phyloP scores from a whole-genome alignment of 2,888 invertebrate genomes.

The Aleiodes leptofemur region DNA sequence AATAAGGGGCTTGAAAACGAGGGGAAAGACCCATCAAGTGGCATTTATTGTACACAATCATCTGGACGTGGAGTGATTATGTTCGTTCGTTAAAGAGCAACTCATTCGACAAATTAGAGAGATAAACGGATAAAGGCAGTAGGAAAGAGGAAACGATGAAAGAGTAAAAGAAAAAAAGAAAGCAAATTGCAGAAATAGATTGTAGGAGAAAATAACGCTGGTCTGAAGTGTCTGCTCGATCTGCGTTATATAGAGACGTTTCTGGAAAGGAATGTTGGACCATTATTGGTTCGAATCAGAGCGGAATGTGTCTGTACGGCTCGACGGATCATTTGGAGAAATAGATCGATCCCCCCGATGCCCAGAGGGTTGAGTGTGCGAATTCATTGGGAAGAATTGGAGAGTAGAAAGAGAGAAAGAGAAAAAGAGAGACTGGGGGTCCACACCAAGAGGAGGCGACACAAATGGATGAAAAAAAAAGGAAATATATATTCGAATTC shows the following conservation, averaged over 20 bases:
- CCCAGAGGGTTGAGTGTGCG: conserved; percentile 37
- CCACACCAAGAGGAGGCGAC: conserved; percentile 28
- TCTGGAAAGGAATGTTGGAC: conserved; percentile 50
- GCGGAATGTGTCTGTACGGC: conserved; percentile 52
- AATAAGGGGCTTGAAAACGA: not conserved
- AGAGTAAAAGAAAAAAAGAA: not conserved
- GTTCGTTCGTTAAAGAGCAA: not conserved
- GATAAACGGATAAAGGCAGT: not conserved
- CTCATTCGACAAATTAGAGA: conserved; percentile 26
- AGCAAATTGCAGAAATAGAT: conserved; percentile 35
- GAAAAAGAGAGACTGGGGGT: conserved; percentile 36
- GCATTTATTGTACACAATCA: not conserved
- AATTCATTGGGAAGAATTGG: conserved; percentile 44
- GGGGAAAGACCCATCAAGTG: not conserved
- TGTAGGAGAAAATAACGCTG: conserved; percentile 29
- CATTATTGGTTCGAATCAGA: conserved; percentile 56
- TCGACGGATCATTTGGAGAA: conserved; percentile 46
- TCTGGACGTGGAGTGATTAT: not conserved
- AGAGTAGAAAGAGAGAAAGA: not conserved
- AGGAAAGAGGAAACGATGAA: not conserved
- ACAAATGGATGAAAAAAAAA: conserved; percentile 43
- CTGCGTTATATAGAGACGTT: conserved; percentile 50
- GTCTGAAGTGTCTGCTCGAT: conserved; percentile 26
- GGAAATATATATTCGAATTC: conserved; percentile 16
- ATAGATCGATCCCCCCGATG: conserved; percentile 39